Evolutionary conservation across 1,140 invertebrate species (phyloP).

Genomic region (Macrotrachela quadricornifera): DNA sequence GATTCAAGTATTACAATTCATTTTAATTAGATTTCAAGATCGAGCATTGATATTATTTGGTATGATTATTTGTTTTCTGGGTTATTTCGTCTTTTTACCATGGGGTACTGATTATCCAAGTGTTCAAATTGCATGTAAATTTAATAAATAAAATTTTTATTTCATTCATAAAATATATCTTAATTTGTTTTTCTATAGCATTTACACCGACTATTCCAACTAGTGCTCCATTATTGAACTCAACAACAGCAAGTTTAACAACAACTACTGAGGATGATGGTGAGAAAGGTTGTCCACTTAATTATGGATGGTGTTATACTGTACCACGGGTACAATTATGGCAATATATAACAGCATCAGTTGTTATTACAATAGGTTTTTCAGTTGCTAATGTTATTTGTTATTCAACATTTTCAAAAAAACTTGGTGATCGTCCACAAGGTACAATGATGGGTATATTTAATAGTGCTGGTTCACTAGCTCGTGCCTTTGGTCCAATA

Average conservation of each 20-base stretch:
- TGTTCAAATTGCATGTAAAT: conserved; percentile 19
- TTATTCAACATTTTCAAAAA: conserved; percentile 66
- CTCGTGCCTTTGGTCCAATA: conserved; percentile 58
- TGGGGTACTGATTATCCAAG: conserved; percentile 45
- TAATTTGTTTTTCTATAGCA: too few species aligned
- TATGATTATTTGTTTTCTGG: conserved; percentile 51
- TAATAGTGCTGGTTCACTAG: conserved; percentile 50
- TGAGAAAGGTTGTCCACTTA: conserved; percentile 24
- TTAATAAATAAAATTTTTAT: background rate
- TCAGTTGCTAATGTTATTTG: conserved; percentile 59
- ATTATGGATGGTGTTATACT: conserved; percentile 51
- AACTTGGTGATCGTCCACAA: conserved; percentile 60
- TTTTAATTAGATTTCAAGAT: conserved; percentile 17
- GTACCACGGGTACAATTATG: conserved; percentile 45
- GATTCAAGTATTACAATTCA: background rate
- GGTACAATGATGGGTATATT: conserved; percentile 70
- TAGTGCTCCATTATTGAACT: background rate
- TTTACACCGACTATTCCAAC: background rate
- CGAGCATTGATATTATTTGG: conserved; percentile 53
- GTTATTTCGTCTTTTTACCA: conserved; percentile 48
- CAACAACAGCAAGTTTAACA: conserved; percentile 29
- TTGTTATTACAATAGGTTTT: conserved; percentile 53
- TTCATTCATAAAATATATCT: too few species aligned
- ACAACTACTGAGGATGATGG: conserved; percentile 28
- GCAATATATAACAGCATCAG: conserved; percentile 54